Conservation (phyloP, 2,797 vertebrate species). For the Hydrocynus forskahlii region DNA sequence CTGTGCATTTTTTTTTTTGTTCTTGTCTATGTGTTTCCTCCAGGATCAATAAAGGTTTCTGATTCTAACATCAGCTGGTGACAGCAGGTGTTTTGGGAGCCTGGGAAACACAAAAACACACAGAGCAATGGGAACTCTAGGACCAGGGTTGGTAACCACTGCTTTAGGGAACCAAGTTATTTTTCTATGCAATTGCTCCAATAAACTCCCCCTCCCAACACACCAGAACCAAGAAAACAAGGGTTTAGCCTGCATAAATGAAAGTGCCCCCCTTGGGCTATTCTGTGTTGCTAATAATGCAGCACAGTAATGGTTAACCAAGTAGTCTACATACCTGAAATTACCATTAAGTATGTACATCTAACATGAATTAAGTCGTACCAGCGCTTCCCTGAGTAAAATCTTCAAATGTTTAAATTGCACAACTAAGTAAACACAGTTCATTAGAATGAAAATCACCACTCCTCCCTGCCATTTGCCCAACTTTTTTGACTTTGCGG, state of each 20-base stretch:
- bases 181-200: no score
- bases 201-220: not conserved
- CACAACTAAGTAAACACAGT: slow-evolving; percentile 85
- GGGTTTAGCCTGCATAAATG: not conserved
- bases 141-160: no score
- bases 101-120: no score
- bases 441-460: slow-evolving; percentile 85
- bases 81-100: no score
- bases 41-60: no score
- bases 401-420: slow-evolving; percentile 82
- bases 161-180: no score
- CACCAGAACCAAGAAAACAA: not conserved
- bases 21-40: no score
- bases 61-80: no score
- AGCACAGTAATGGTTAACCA: not conserved
- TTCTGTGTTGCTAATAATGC: slow-evolving; percentile 1
- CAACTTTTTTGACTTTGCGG: slow-evolving; percentile 67
- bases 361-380: slow-evolving; percentile 52
- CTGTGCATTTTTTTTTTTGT: no score
- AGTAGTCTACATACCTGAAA: slow-evolving; percentile 21
- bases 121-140: no score
- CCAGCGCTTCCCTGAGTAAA: slow-evolving; percentile 45
- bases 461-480: slow-evolving; percentile 74
- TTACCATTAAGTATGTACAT: slow-evolving; percentile 14
- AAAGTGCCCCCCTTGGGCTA: not conserved